phyloP scores from a whole-genome alignment of 2,113 vertebrate genomes.

The Channa maculata region DNA sequence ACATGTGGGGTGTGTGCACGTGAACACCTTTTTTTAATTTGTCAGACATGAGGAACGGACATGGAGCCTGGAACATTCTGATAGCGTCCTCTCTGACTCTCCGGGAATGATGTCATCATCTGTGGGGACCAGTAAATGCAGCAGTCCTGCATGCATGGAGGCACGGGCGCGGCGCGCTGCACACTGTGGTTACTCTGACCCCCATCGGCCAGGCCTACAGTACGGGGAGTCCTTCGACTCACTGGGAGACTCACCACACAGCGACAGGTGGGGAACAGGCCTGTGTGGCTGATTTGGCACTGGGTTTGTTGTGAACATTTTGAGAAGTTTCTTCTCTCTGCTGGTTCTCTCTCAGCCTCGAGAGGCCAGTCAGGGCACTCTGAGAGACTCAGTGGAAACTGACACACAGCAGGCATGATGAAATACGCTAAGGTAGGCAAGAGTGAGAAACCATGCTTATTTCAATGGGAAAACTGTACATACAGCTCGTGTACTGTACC shows the following conservation, averaged over 20 bases:
- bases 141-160: slow-evolving; percentile 94
- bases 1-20: slow-evolving; percentile 36
- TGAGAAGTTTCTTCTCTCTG: slow-evolving; percentile 62
- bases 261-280: slow-evolving; percentile 90
- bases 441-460: slow-evolving; percentile 52
- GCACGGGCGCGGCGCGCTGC: slow-evolving; percentile 90
- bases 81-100: slow-evolving; percentile 94
- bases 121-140: slow-evolving; percentile 98
- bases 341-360: slow-evolving; percentile 62
- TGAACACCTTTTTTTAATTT: slow-evolving; percentile 55
- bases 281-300: slow-evolving; percentile 18
- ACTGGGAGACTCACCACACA: slow-evolving; percentile 94
- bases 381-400: slow-evolving; percentile 71
- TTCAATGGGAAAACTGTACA: slow-evolving; percentile 33
- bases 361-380: slow-evolving; percentile 56
- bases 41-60: slow-evolving; percentile 94
- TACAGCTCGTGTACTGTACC: neutral
- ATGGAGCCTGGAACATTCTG: slow-evolving; percentile 95
- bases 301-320: slow-evolving; percentile 49
- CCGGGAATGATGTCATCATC: slow-evolving; percentile 96
- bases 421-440: slow-evolving; percentile 54
- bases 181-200: slow-evolving; percentile 88
- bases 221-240: slow-evolving; percentile 95
- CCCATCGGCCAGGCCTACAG: slow-evolving; percentile 83
- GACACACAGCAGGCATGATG: slow-evolving; percentile 61